A percentile compares a stretch with the other conserved stretches of the same genome.
Conservation (phyloP, 2,113 vertebrate genomes). For the Smithornis capensis region DNA sequence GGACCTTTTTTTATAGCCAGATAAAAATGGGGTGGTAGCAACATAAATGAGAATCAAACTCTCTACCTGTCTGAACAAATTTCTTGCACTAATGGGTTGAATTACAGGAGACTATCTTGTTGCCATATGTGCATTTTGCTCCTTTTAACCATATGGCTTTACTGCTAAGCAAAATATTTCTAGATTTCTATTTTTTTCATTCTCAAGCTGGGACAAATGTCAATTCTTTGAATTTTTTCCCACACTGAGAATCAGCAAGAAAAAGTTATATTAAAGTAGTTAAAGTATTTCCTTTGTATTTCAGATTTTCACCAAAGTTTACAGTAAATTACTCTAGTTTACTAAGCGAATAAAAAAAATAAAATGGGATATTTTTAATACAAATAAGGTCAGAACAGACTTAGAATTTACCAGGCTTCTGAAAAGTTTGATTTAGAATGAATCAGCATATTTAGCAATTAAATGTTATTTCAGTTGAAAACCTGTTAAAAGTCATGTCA, state of each 20-base stretch:
- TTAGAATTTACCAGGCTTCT: background rate
- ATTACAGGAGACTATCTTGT: constrained; percentile 42
- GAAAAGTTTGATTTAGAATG: background rate
- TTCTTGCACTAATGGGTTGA: constrained; percentile 43
- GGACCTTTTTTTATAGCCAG: background rate
- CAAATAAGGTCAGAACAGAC: background rate
- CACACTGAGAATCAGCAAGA: background rate
- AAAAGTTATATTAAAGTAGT: background rate
- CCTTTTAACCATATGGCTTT: constrained; percentile 60
- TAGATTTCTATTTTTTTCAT: constrained; percentile 64
- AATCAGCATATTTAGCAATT: constrained; percentile 1
- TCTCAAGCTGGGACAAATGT: constrained; percentile 66
- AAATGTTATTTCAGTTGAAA: background rate
- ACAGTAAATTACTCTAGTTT: background rate
- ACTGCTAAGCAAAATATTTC: constrained; percentile 63
- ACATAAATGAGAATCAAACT: constrained; percentile 2
- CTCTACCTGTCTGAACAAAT: constrained; percentile 48
- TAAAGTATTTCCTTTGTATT: constrained; percentile 40
- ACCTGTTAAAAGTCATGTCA: background rate
- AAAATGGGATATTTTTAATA: background rate
- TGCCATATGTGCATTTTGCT: constrained; percentile 37
- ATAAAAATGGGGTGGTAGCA: background rate
- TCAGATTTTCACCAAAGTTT: constrained; percentile 34
- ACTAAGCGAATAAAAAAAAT: too few species aligned
- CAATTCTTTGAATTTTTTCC: constrained; percentile 61